Conservation (phyloP, 2,888 invertebrate genomes). For the Auanema freiburgensis region DNA sequence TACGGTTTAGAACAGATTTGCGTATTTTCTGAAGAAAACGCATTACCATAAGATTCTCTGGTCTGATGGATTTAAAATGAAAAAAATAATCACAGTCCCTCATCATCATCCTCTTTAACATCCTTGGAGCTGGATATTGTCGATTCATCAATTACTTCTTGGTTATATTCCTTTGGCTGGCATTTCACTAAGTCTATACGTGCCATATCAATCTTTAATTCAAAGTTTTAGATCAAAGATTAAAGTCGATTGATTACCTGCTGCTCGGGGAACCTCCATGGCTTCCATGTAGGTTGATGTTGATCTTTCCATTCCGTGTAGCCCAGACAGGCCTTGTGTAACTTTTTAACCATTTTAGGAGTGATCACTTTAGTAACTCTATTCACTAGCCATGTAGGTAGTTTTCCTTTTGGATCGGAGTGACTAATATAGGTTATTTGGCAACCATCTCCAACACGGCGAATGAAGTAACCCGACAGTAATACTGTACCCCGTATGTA, state of each 20-base stretch:
- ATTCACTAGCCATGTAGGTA: conserved; percentile 88
- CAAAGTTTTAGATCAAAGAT: conserved; percentile 7
- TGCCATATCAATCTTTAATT: conserved; percentile 16
- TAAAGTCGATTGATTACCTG: conserved; percentile 25
- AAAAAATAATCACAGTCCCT: too few relatives aligned
- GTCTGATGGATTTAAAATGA: too few relatives aligned
- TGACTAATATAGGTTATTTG: conserved; percentile 85
- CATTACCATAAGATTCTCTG: too few relatives aligned
- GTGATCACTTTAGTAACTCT: conserved; percentile 83
- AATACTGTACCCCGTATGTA: conserved; percentile 75
- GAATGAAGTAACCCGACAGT: conserved; percentile 74
- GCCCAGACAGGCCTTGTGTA: conserved; percentile 79
- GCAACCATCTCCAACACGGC: conserved; percentile 72
- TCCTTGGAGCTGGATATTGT: conserved; percentile 6
- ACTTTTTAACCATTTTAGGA: conserved; percentile 80
- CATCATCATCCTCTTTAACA: conserved; percentile 7
- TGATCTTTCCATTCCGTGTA: conserved; percentile 83
- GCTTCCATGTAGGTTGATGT: conserved; percentile 78
- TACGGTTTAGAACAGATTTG: too few relatives aligned
- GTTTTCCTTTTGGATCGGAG: conserved; percentile 70
- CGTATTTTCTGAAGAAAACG: too few relatives aligned
- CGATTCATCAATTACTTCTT: conserved; percentile 49
- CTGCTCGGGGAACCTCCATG: conserved; percentile 86
- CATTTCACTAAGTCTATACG: conserved; percentile 45
- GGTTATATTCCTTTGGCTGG: conserved; percentile 46